A percentile compares a stretch with the other conserved stretches of the same genome.
Evolutionary conservation across 2,797 vertebrate genomes (phyloP).

Genomic region (Leptatherina wallacei): DNA sequence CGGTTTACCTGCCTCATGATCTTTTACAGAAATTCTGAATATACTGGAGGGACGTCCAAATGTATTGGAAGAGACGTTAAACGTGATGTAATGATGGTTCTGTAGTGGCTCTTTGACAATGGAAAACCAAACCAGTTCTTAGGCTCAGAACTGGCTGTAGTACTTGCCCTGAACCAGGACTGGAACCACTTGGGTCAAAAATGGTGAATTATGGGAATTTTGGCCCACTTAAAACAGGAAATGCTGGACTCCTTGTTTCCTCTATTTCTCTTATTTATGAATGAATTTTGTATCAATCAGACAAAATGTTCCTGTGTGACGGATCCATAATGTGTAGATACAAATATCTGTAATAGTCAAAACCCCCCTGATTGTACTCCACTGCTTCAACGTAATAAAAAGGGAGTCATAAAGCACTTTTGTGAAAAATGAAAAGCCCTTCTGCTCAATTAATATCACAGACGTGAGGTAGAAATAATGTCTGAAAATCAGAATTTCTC

Average conservation of each 20-base stretch:
- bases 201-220: background rate
- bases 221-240: background rate
- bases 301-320: background rate
- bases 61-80: too few species aligned
- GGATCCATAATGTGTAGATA: background rate
- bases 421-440: constrained; percentile 50
- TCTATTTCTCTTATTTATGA: background rate
- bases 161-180: too few species aligned
- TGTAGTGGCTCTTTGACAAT: too few species aligned
- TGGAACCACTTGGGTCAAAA: too few species aligned
- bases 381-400: background rate
- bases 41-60: too few species aligned
- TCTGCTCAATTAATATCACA: constrained; percentile 49
- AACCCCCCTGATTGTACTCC: background rate
- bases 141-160: too few species aligned
- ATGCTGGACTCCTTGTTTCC: background rate
- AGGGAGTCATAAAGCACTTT: constrained; percentile 1
- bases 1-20: too few species aligned
- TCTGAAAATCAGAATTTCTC: constrained; percentile 44
- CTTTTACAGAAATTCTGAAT: too few species aligned
- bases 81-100: too few species aligned
- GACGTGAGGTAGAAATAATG: constrained; percentile 58
- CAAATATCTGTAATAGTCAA: constrained; percentile 3
- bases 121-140: too few species aligned
- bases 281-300: background rate